Evolutionary conservation across 1,140 invertebrate genomes (phyloP), one percentile per base, ranked within the genome.

Genomic region (Leptestheria dahalacensis): DNA sequence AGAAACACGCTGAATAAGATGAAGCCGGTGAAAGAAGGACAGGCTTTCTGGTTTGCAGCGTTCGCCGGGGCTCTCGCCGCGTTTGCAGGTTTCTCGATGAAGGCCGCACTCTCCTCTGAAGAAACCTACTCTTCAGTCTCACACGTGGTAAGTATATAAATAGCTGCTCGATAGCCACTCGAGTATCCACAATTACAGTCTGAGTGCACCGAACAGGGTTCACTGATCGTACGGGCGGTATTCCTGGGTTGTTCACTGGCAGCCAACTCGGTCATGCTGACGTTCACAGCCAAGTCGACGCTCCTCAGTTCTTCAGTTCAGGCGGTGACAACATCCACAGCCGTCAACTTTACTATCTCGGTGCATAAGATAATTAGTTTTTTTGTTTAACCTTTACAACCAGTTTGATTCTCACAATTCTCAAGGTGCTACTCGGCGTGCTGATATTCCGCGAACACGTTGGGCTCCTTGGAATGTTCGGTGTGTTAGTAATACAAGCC

Each of bases 401-500:
- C 29, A 3, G 29, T 12, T 51, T n/a, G 2, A 26, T 54, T 21
- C 24, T 29, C 29, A 25, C 11, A 10, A 10, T 50, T 18, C 20
- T 20, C n/a, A 12, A 55, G 53, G 53, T 20, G 21, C 21, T 55
- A 26, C 33, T 55, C 20, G 53, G 53, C 10, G 21, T 33, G 3
- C 15, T 55, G 4, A 29, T 55, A 10, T 33, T 55, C 33, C 26
- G 53, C 12, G 53, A 55, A 29, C n/a, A 55, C 33, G 11, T 55
- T 12, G 53, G 53, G 12, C 33, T 28, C 23, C 26, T 55, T 29
- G 53, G 53, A 26, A 11, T 55, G n/a, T 21, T 55, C 2, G 53
- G 53, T 21, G 33, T 55, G 24, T 29, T 55, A n/a, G 23, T 55
- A 26, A 55, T 55, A 4, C 53, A 55, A 20, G 20, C 33, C 26